These are phyloP conservation scores for Nephrotoma flavescens DNA, from an alignment of 2,888 invertebrate genomes.

Conservation along the genomic window DNA sequence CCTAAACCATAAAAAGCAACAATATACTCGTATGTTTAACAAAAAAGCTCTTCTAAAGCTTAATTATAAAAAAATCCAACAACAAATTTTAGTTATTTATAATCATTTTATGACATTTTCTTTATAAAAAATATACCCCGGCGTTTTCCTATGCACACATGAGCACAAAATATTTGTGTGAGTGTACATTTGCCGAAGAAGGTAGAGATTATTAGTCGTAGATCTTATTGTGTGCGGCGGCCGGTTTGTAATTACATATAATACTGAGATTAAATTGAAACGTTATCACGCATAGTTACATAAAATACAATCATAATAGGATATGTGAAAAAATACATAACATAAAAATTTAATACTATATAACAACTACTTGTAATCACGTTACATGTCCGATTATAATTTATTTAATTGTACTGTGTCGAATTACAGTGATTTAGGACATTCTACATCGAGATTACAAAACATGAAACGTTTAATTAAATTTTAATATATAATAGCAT, in stretches of 20 bases:
- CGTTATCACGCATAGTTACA: not conserved
- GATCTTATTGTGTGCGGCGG: not conserved
- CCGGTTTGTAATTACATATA: not conserved
- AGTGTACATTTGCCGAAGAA: no score
- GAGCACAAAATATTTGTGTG: no score
- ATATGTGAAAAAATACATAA: not conserved
- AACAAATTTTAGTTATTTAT: no score
- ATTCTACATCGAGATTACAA: not conserved
- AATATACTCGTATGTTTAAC: no score
- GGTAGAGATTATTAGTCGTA: not conserved
- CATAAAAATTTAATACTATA: not conserved
- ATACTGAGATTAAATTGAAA: not conserved
- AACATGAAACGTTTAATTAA: not conserved
- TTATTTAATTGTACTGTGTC: not conserved
- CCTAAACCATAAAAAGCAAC: no score
- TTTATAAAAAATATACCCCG: no score
- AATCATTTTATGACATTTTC: no score
- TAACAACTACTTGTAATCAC: not conserved
- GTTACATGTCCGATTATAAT: not conserved
- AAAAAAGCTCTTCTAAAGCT: no score
- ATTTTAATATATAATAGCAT: not conserved
- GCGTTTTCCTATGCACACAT: no score
- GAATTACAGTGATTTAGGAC: not conserved
- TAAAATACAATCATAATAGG: not conserved
- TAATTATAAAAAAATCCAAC: no score